Conservation (phyloP, 1,140 invertebrate genomes). For the Physella acuta region DNA sequence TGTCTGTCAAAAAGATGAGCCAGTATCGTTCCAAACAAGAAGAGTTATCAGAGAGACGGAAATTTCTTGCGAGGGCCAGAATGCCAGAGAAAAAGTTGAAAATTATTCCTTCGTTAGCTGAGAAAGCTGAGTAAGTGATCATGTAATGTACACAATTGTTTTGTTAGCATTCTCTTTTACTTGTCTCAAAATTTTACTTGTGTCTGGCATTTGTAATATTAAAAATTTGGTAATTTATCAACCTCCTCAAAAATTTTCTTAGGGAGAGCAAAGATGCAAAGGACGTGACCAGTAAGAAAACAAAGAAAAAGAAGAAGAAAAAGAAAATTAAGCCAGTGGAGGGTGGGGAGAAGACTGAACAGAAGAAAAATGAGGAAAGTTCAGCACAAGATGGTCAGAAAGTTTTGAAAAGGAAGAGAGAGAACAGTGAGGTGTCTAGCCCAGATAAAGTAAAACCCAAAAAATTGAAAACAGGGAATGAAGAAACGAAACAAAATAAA, state of each 20-base stretch:
- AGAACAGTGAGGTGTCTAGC: too few relatives aligned
- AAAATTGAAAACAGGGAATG: too few relatives aligned
- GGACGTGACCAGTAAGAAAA: neutral
- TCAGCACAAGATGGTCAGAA: neutral
- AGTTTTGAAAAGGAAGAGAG: too few relatives aligned
- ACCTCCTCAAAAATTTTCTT: too few relatives aligned
- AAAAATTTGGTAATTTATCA: neutral
- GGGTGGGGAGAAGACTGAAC: neutral
- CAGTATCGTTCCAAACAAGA: constrained; percentile 73
- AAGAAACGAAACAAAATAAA: too few relatives aligned
- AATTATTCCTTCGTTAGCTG: neutral
- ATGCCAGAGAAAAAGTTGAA: constrained; percentile 25
- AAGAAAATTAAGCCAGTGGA: neutral
- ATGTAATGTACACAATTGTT: too few relatives aligned
- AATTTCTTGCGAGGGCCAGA: constrained; percentile 73
- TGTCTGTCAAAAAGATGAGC: constrained; percentile 84
- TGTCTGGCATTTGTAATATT: neutral
- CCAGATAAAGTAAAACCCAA: too few relatives aligned
- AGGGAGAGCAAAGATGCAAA: neutral
- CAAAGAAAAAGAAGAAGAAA: constrained; percentile 18
- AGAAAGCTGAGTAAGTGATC: constrained; percentile 19
- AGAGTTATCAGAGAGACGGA: constrained; percentile 78
- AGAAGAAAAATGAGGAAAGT: too few relatives aligned
- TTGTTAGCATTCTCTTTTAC: neutral
- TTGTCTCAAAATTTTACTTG: neutral